phyloP scores from a whole-genome alignment of 2,113 vertebrate species.

The Hoplias malabaricus region DNA sequence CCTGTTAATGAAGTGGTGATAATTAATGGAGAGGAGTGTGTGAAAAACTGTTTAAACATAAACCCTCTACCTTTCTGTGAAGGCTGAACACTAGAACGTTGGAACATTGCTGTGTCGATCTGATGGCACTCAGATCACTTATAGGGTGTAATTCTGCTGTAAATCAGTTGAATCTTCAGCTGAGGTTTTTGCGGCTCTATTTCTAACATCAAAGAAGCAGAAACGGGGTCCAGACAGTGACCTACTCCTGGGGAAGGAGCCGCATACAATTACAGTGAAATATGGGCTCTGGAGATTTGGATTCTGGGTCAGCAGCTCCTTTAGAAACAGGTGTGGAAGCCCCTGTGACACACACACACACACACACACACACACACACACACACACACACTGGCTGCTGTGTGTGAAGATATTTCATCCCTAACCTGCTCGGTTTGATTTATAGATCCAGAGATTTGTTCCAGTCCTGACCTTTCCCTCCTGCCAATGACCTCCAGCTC shows the following conservation, averaged over 20 bases:
- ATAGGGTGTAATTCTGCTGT: no score
- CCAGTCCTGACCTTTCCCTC: background rate
- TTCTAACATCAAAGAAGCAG: background rate
- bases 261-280: slow-evolving; percentile 22
- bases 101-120: no score
- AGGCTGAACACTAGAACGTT: no score
- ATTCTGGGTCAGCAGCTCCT: slow-evolving; percentile 18
- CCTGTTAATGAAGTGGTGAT: no score
- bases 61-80: no score
- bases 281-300: slow-evolving; percentile 9
- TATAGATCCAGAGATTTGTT: background rate
- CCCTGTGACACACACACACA: slow-evolving; percentile 18
- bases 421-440: background rate
- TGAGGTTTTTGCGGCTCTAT: background rate
- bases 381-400: background rate
- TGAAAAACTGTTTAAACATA: no score
- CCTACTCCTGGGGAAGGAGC: slow-evolving; percentile 19
- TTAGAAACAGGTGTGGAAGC: slow-evolving; percentile 7
- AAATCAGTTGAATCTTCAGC: background rate
- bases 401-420: background rate
- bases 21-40: no score
- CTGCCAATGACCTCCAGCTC: background rate
- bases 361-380: background rate
- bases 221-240: background rate
- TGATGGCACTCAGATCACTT: no score